Evolutionary conservation across 2,113 vertebrate genomes (phyloP), one percentile per base, ranked within the genome.

Genomic region (Diphyllodes magnificus): DNA sequence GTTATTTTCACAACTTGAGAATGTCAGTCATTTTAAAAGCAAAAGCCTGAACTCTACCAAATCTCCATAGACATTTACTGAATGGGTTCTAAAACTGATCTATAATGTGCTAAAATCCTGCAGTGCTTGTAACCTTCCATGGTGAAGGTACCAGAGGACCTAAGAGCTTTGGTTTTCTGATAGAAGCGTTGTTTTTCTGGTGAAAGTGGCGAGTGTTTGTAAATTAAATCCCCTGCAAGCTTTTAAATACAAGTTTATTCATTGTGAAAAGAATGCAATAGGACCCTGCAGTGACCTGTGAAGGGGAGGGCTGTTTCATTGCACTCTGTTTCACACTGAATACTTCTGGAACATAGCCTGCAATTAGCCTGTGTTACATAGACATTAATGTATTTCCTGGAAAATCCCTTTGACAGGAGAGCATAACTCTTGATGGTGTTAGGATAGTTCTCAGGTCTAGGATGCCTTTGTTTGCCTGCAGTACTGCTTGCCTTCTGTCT

Each of bases 51-150:
- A 93, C 81, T 85, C 86, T 44, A 57, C n/a, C 63, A 87, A 73
- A 76, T 97, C 82, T 94, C 92, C 78, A 27, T 53, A 93, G 85
- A 37, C 40, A 44, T 94, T 96, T 95, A 93, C 64, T 92, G 82
- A 89, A 93, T 76, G 66, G 44, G 15, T 91, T 93, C 81, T 94
- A 88, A 97, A 94, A 93, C 81, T 92, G 78, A 93, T 88, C 72
- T 65, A 65, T 90, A 90, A 92, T 82, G 68, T 93, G 69, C 72
- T 94, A 61, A 97, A 97, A 88, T 59, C 33, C 57, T 60, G 25
- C 2, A 4, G 33, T 78, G 16, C 23, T 79, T 71, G 21, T 95
- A 94, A 80, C 68, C 17, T 90, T 85, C 63, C 25, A 2, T 15
- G 37, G 16, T 61, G 60, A 97, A 72, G 44, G 50, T 68, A n/a